Percentiles rank a stretch among this genome's conserved stretches.
Evolutionary conservation across 2,113 vertebrate species (phyloP).

Genomic region (Phasianus colchicus): DNA sequence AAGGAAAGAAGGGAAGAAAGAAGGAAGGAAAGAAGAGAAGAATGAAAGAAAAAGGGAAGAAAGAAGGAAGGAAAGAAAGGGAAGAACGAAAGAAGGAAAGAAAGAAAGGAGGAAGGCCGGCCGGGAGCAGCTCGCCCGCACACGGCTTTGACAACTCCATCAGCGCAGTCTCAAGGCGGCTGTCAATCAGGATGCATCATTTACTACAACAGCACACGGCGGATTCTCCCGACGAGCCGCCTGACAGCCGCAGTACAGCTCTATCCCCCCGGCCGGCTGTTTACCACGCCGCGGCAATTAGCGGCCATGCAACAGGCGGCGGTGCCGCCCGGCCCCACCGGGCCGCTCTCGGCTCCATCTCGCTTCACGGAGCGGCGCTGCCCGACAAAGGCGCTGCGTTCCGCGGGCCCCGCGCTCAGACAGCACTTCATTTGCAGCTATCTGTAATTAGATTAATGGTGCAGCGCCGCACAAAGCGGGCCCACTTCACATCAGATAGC

Average conservation of each 20-base stretch:
- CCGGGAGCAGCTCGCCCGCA: slow-evolving; percentile 81
- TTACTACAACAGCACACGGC: slow-evolving; percentile 92
- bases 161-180: slow-evolving; percentile 96
- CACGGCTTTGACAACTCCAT: slow-evolving; percentile 95
- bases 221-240: slow-evolving; percentile 85
- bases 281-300: slow-evolving; percentile 90
- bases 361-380: slow-evolving; percentile 81
- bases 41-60: neutral
- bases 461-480: slow-evolving; percentile 87
- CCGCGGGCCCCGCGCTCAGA: slow-evolving; percentile 81
- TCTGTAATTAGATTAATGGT: slow-evolving; percentile 98
- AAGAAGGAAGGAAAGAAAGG: neutral
- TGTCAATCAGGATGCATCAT: slow-evolving; percentile 97
- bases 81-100: neutral
- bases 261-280: slow-evolving; percentile 89
- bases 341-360: slow-evolving; percentile 78
- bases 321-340: slow-evolving; percentile 76
- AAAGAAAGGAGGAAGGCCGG: neutral
- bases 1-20: neutral
- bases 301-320: slow-evolving; percentile 84
- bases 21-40: neutral
- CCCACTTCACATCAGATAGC: slow-evolving; percentile 92
- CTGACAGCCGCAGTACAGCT: slow-evolving; percentile 94
- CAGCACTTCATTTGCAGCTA: slow-evolving; percentile 92
- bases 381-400: slow-evolving; percentile 87